A percentile compares a stretch with the other conserved stretches of the same genome.
Conservation (phyloP, 2,888 invertebrate genomes). For the Leucophenga maculata region DNA sequence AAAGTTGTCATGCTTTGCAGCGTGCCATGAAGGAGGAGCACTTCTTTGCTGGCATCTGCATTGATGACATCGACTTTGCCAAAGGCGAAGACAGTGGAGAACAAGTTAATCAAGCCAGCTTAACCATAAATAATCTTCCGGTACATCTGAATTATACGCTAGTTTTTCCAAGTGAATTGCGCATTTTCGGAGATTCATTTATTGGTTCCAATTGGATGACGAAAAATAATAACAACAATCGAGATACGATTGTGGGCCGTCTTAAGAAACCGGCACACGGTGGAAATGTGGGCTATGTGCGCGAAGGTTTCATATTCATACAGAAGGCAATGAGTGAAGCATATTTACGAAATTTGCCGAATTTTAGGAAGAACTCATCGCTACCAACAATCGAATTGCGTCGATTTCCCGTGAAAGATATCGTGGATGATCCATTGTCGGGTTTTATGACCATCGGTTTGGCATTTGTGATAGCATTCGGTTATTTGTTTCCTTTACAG, state of each 20-base stretch:
- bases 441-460: slow-evolving; percentile 77
- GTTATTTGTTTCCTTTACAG: slow-evolving; percentile 84
- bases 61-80: slow-evolving; percentile 70
- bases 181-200: slow-evolving; percentile 34
- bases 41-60: slow-evolving; percentile 70
- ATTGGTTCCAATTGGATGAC: slow-evolving; percentile 56
- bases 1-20: slow-evolving; percentile 33
- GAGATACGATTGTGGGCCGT: not conserved
- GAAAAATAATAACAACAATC: slow-evolving; percentile 36
- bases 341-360: slow-evolving; percentile 36
- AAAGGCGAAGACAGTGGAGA: slow-evolving; percentile 36
- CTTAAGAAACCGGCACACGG: slow-evolving; percentile 64
- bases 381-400: slow-evolving; percentile 46
- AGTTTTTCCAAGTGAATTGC: slow-evolving; percentile 56
- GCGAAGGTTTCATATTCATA: slow-evolving; percentile 78
- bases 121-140: not conserved
- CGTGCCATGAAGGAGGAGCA: slow-evolving; percentile 28
- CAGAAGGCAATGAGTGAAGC: slow-evolving; percentile 75
- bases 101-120: not conserved
- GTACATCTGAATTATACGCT: slow-evolving; percentile 45
- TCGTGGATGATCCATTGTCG: slow-evolving; percentile 78
- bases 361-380: not conserved
- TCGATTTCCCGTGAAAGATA: slow-evolving; percentile 69
- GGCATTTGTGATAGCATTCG: slow-evolving; percentile 82
- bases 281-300: slow-evolving; percentile 72